Evolutionary conservation across 1,140 invertebrate genomes (phyloP).

Genomic region (Microvelia longipes): DNA sequence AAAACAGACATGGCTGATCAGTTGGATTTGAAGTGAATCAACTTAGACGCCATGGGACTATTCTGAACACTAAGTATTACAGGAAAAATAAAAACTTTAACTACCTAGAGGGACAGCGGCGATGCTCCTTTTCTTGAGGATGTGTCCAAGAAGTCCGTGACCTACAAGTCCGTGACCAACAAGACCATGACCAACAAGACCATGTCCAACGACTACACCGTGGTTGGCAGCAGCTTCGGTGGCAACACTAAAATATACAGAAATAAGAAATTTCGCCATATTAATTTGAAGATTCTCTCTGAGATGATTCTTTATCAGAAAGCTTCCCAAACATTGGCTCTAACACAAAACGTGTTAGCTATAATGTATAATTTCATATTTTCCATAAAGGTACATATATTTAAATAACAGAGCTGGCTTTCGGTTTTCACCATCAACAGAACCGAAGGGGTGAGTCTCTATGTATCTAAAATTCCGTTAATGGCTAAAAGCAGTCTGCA

Average conservation of each 20-base stretch:
- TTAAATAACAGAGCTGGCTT: background rate
- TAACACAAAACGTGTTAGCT: background rate
- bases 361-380: background rate
- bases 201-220: background rate
- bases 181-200: background rate
- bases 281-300: too few species aligned
- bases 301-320: too few species aligned
- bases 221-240: background rate
- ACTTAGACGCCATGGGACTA: too few species aligned
- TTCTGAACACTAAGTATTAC: too few species aligned
- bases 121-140: background rate
- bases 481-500: too few species aligned
- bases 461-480: too few species aligned
- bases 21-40: too few species aligned
- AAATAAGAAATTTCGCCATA: background rate
- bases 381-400: background rate
- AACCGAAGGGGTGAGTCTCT: too few species aligned
- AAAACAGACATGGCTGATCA: too few species aligned
- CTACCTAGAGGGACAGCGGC: conserved; percentile 1
- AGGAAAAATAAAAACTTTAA: too few species aligned
- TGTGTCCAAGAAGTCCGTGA: background rate
- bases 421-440: too few species aligned
- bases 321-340: background rate
- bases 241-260: background rate
- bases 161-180: background rate